Evolutionary conservation across 1,140 invertebrate genomes (phyloP), one percentile per base, ranked within the genome.

Genomic region (Nasonia vitripennis): DNA sequence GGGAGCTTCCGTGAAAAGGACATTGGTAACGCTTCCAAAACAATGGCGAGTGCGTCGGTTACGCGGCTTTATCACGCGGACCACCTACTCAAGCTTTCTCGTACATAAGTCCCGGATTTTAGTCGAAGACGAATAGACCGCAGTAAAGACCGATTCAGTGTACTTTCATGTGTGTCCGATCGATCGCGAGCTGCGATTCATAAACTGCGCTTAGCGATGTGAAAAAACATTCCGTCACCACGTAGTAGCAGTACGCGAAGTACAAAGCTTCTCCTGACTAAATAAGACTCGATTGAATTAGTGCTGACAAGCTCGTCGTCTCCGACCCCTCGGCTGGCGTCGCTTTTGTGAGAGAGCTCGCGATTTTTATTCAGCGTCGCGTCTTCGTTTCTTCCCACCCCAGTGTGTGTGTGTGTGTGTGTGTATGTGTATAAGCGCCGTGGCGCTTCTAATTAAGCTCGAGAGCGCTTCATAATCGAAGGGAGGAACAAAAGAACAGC

Each of bases 361-460:
- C 10, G 68, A 74, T 74, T 31, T 45, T 48, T 62, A 31, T 80
- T 62, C 14, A n/a, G n/a, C n/a, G n/a, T n/a, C n/a, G n/a, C n/a
- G n/a, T n/a, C n/a, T n/a, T n/a, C n/a, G n/a, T n/a, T n/a, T n/a
- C n/a, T n/a, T n/a, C n/a, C n/a, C n/a, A n/a, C n/a, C n/a, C n/a
- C n/a, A n/a, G n/a, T n/a, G n/a, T n/a, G n/a, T n/a, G 10, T 0
- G 12, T 51, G 67, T 70, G 20, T 34, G 71, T 27, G 27, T 27
- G 27, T 27, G 27, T 27, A 1, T 27, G 27, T 27, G 27, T 27
- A 1, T 27, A n/a, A 51, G 45, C 62, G 68, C 23, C 31, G 20
- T 27, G 48, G 81, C 48, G 45, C 41, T 77, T 77, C n/a, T 83
- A 83, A 83, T 83, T 83, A 77, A 83, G 5, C 51, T 62, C n/a